These are phyloP conservation scores for Orchestes rusci DNA, from an alignment of 2,888 invertebrate genomes.

Conservation along the genomic window DNA sequence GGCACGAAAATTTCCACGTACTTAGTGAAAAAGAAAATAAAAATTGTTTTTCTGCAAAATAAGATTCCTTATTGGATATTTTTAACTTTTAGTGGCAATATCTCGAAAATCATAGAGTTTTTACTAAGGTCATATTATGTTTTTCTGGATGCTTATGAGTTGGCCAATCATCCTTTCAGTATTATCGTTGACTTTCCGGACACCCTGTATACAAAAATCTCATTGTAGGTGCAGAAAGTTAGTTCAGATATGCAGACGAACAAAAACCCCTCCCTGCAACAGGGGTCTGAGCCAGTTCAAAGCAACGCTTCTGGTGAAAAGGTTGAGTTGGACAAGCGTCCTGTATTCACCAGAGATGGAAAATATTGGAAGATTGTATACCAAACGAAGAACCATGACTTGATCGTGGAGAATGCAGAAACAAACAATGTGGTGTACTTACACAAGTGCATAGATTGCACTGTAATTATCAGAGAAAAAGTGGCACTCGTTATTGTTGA, in stretches of 20 bases:
- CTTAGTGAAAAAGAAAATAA: too few relatives aligned
- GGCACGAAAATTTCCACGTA: too few relatives aligned
- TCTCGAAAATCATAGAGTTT: too few relatives aligned
- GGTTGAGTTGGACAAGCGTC: constrained; percentile 63
- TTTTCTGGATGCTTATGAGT: too few relatives aligned
- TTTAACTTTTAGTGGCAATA: too few relatives aligned
- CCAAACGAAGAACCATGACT: constrained; percentile 75
- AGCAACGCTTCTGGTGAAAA: constrained; percentile 45
- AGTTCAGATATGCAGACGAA: constrained; percentile 97
- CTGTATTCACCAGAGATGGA: constrained; percentile 80
- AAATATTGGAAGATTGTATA: constrained; percentile 97
- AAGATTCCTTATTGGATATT: too few relatives aligned
- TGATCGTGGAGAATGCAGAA: constrained; percentile 79
- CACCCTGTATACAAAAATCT: constrained; percentile 33
- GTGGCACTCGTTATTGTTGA: constrained; percentile 93
- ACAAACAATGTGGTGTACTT: constrained; percentile 99
- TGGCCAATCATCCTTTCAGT: too few relatives aligned
- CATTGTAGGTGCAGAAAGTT: constrained; percentile 73
- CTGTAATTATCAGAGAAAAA: constrained; percentile 84
- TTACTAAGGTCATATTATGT: too few relatives aligned
- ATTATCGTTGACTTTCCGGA: too few relatives aligned
- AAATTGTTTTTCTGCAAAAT: too few relatives aligned
- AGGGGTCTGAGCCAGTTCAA: constrained; percentile 58
- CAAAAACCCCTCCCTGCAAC: constrained; percentile 88
- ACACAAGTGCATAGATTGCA: constrained; percentile 85